phyloP scores from a whole-genome alignment of 2,888 invertebrate species.

The Onthophagus sagittarius region DNA sequence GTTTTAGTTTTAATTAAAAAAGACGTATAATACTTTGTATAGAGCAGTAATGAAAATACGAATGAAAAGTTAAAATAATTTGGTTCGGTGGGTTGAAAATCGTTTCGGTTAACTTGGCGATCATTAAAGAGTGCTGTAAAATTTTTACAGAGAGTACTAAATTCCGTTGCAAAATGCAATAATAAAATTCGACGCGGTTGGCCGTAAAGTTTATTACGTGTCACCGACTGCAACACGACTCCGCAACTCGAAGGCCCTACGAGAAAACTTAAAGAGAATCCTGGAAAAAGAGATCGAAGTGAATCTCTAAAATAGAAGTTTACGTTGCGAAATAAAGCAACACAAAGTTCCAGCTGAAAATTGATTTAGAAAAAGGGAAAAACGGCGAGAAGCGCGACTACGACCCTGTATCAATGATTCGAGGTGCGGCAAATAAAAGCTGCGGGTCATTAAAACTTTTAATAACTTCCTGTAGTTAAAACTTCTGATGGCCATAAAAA shows the following conservation, averaged over 20 bases:
- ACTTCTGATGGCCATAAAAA: background rate
- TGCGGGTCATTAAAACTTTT: background rate
- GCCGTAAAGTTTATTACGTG: constrained; percentile 10
- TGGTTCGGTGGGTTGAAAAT: background rate
- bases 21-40: background rate
- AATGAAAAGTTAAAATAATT: background rate
- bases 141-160: background rate
- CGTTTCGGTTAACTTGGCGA: background rate
- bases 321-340: background rate
- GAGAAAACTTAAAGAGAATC: background rate
- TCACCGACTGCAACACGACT: constrained; percentile 5
- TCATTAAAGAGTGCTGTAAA: constrained; percentile 2
- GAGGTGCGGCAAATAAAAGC: background rate
- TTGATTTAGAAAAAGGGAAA: background rate
- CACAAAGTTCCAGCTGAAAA: background rate
- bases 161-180: constrained; percentile 9
- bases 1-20: background rate
- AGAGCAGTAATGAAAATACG: background rate
- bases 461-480: background rate
- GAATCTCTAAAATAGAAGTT: background rate
- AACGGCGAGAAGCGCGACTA: background rate
- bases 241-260: background rate
- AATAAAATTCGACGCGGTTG: constrained; percentile 8
- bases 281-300: background rate
- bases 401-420: background rate